These are phyloP conservation scores for Pagrus major DNA, from an alignment of 2,113 vertebrate genomes.

Conservation along the genomic window DNA sequence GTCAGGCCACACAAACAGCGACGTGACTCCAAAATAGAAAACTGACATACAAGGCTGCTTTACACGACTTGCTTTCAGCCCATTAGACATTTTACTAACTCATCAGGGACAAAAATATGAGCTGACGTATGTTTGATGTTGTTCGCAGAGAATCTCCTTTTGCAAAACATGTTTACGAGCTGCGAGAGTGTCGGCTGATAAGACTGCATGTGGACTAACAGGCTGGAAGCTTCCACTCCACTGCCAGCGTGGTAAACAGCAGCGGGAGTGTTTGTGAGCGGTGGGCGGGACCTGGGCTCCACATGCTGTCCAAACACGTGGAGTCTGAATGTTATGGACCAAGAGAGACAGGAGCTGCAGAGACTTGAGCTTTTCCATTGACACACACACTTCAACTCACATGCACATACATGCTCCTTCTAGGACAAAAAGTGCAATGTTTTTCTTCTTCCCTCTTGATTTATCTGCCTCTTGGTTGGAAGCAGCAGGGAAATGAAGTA, in stretches of 20 bases:
- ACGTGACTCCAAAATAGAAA: conserved; percentile 19
- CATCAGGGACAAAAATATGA: conserved; percentile 7
- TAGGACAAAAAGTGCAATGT: neutral
- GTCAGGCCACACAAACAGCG: neutral
- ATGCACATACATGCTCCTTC: conserved; percentile 5
- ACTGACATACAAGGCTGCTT: neutral
- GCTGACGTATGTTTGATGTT: conserved; percentile 7
- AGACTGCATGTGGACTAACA: conserved; percentile 45
- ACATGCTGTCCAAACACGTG: conserved; percentile 66
- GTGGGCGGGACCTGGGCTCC: conserved; percentile 49
- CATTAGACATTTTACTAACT: neutral
- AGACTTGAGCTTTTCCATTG: conserved; percentile 34
- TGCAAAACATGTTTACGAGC: conserved; percentile 64
- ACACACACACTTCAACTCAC: conserved; percentile 26
- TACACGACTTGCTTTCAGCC: neutral
- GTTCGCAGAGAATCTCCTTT: conserved; percentile 22
- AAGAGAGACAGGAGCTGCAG: conserved; percentile 15
- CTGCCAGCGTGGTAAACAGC: conserved; percentile 70
- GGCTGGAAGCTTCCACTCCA: conserved; percentile 55
- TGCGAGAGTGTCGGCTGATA: conserved; percentile 48
- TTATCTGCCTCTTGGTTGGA: neutral
- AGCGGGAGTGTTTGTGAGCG: conserved; percentile 55
- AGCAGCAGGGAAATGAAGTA: neutral
- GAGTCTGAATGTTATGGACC: conserved; percentile 27
- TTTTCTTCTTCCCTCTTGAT: conserved; percentile 16